Evolutionary conservation across 2,797 vertebrate genomes (phyloP).

Genomic region (Poecile montanus): DNA sequence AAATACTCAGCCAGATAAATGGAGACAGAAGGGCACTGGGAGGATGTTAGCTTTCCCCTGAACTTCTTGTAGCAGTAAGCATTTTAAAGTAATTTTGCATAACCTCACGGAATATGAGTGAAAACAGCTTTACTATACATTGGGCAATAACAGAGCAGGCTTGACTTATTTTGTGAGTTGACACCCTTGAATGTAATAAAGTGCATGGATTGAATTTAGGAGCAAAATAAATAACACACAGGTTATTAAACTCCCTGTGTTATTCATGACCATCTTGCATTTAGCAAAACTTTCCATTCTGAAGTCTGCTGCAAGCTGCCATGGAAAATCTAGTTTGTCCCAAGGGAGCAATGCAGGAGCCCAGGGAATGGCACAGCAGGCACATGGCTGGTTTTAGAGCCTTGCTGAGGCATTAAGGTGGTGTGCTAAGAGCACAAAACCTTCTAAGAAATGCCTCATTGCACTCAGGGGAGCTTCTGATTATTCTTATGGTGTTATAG

Average conservation of each 20-base stretch:
- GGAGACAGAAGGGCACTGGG: slow-evolving; percentile 23
- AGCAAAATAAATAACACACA: slow-evolving; percentile 49
- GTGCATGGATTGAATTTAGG: slow-evolving; percentile 43
- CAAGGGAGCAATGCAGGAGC: background rate
- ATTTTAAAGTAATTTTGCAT: slow-evolving; percentile 59
- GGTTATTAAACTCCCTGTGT: slow-evolving; percentile 33
- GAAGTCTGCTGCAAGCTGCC: slow-evolving; percentile 4
- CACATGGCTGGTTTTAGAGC: background rate
- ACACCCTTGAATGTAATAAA: slow-evolving; percentile 45
- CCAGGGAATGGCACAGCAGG: slow-evolving; percentile 2
- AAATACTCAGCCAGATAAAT: slow-evolving; percentile 26
- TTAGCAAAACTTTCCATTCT: slow-evolving; percentile 44
- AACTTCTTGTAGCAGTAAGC: slow-evolving; percentile 27
- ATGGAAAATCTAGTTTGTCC: background rate
- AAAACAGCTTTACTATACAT: slow-evolving; percentile 14
- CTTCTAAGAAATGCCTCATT: background rate
- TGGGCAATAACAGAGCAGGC: slow-evolving; percentile 29
- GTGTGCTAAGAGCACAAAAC: background rate
- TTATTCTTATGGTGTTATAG: background rate
- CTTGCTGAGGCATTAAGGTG: background rate
- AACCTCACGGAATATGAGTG: slow-evolving; percentile 22
- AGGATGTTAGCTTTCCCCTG: slow-evolving; percentile 11
- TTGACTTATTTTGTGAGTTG: slow-evolving; percentile 41
- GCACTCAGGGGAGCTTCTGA: background rate
- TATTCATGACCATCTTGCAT: slow-evolving; percentile 54